These are phyloP conservation scores for Parus major DNA, from an alignment of 2,113 vertebrate species.

Conservation along the genomic window DNA sequence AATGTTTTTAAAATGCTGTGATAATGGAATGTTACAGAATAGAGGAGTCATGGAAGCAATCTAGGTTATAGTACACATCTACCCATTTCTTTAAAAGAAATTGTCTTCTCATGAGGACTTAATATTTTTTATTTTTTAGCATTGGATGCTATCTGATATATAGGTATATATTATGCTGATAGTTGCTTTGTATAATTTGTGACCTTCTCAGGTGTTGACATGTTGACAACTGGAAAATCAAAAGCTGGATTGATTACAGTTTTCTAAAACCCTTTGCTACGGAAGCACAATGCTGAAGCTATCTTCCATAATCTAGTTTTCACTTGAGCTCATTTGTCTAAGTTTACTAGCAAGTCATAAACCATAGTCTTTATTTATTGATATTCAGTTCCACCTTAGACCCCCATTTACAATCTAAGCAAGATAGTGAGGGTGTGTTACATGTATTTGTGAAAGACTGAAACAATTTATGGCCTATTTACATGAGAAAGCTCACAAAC, in stretches of 20 bases:
- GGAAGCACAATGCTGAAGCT: background rate
- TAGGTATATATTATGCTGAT: background rate
- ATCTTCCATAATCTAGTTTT: background rate
- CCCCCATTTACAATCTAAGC: background rate
- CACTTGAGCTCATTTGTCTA: background rate
- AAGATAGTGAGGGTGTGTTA: background rate
- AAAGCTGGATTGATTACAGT: background rate
- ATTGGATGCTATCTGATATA: background rate
- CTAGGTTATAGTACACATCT: background rate
- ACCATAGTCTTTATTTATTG: background rate
- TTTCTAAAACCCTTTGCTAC: background rate
- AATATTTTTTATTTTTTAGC: background rate
- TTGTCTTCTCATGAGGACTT: background rate
- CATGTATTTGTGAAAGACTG: background rate
- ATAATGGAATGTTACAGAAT: rapidly evolving
- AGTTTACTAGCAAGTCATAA: background rate
- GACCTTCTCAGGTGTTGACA: background rate
- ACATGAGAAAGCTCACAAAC: background rate
- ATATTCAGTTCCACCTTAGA: background rate
- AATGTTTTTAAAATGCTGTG: background rate
- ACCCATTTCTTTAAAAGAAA: background rate
- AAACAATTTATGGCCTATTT: background rate
- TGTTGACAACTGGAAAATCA: background rate
- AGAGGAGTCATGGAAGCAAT: background rate
- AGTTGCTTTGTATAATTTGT: background rate